Conservation (phyloP, 2,797 vertebrate species). For the Rhinogobio ventralis region DNA sequence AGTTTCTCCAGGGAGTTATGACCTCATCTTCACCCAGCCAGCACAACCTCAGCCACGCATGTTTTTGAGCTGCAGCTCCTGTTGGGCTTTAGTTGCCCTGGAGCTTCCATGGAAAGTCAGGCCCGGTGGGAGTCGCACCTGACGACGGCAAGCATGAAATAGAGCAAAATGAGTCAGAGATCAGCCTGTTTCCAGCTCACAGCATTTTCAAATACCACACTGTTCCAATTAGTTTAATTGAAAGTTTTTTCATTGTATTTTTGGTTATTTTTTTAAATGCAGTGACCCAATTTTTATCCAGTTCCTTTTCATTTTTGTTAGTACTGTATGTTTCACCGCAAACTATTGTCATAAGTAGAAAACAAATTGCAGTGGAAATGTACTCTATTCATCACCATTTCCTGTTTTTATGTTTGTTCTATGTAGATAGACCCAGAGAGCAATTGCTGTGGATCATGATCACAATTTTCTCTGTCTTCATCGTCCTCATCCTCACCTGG, state of each 20-base stretch:
- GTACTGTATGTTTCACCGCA: not conserved
- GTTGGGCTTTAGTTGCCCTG: conserved; percentile 3
- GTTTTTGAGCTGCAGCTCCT: not conserved
- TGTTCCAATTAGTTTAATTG: not conserved
- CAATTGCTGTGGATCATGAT: conserved; percentile 85
- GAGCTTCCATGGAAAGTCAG: not conserved
- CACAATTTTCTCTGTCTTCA: conserved; percentile 78
- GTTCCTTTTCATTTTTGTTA: not conserved
- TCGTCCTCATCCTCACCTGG: conserved; percentile 85
- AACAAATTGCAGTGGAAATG: not conserved
- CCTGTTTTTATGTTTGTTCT: not conserved
- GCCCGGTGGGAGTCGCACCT: conserved; percentile 7
- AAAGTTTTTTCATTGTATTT: not conserved
- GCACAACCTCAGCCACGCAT: not conserved
- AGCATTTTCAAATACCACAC: not conserved
- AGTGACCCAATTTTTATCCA: not conserved
- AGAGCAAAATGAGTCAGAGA: conserved; percentile 27
- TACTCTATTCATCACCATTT: not conserved
- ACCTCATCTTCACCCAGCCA: conserved; percentile 3
- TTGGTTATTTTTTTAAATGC: not conserved
- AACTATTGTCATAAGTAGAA: not conserved
- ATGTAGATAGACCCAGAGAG: conserved; percentile 82
- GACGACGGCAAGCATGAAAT: not conserved
- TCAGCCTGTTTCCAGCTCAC: conserved; percentile 24
- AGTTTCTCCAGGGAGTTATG: conserved; percentile 6